Evolutionary conservation across 2,113 vertebrate species (phyloP), one percentile per base, ranked within the genome.

Genomic region (Forbesichthys papilliferus): DNA sequence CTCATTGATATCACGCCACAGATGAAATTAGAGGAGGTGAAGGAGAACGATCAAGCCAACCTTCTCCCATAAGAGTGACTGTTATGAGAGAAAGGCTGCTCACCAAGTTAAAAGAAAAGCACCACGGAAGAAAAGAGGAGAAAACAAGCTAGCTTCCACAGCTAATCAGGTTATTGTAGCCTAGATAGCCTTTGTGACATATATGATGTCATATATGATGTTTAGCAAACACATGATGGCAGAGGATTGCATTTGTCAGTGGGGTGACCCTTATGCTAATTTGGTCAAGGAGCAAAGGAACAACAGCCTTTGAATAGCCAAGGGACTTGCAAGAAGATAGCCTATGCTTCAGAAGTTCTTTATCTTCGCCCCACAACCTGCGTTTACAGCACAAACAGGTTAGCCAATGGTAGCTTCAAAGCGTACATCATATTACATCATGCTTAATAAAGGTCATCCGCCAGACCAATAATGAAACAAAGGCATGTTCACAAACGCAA

Each of bases 391-490:
- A 91, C 93, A 95, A 96, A 96, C 95, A 95, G 95, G 94, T n/a
- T n/a, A 92, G 92, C 92, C 92, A 86, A 91, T 90, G 80, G 64
- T 77, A 20, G 93, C 95, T 94, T 96, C 96, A 98, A 96, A 97
- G 96, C 86, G 36, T 94, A 93, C 27, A 27, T 27, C 27, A 95
- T 95, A 96, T 94, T 93, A 93, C 92, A 95, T 97, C 94, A 92
- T 92, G 93, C 93, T 92, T 95, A 95, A 96, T 96, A 96, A 97
- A 98, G 96, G 95, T 97, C 95, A 98, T 96, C 96, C 94, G 79
- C 89, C 73, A 52, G 92, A 84, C 91, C 87, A 83, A 93, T 94
- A 94, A 95, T 95, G 93, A 96, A 95, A 96, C 94, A 95, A 94
- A 93, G 92, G 89, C 90, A 76, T 90, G 91, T 67, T 68, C 84